Conservation (phyloP, 2,797 vertebrate species). For the Pangasius sanitwongsei region DNA sequence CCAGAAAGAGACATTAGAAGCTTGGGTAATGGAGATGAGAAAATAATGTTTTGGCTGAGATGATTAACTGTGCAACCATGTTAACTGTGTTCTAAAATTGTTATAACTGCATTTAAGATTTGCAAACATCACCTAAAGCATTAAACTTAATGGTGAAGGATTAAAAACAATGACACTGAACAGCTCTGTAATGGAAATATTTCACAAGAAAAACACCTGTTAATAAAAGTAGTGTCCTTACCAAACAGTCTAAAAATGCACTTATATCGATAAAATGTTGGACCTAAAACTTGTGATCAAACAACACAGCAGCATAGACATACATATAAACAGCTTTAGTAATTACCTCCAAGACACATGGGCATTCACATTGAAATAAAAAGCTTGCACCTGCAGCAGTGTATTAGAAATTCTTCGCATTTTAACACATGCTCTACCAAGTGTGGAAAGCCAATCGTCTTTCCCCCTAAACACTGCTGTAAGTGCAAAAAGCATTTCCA, state of each 20-base stretch:
- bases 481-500: slow-evolving; percentile 66
- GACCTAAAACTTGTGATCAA: slow-evolving; percentile 29
- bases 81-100: slow-evolving; percentile 13
- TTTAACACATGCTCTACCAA: slow-evolving; percentile 5
- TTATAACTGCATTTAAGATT: background rate
- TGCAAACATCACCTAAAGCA: slow-evolving; percentile 29
- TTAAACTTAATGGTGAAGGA: slow-evolving; percentile 10
- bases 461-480: slow-evolving; percentile 66
- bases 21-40: slow-evolving; percentile 32
- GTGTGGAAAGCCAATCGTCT: background rate
- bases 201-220: slow-evolving; percentile 44
- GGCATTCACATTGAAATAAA: slow-evolving; percentile 75
- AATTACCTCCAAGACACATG: slow-evolving; percentile 66
- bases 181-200: slow-evolving; percentile 34
- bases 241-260: slow-evolving; percentile 31
- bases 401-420: slow-evolving; percentile 45
- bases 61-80: background rate
- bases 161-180: slow-evolving; percentile 33
- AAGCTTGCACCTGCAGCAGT: slow-evolving; percentile 74
- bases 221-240: slow-evolving; percentile 21
- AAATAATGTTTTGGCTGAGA: slow-evolving; percentile 19
- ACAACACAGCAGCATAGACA: slow-evolving; percentile 60
- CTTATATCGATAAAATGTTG: background rate
- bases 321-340: slow-evolving; percentile 72
- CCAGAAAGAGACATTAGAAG: slow-evolving; percentile 13